Conservation (phyloP, 2,888 invertebrate species). For the Latheticus oryzae region DNA sequence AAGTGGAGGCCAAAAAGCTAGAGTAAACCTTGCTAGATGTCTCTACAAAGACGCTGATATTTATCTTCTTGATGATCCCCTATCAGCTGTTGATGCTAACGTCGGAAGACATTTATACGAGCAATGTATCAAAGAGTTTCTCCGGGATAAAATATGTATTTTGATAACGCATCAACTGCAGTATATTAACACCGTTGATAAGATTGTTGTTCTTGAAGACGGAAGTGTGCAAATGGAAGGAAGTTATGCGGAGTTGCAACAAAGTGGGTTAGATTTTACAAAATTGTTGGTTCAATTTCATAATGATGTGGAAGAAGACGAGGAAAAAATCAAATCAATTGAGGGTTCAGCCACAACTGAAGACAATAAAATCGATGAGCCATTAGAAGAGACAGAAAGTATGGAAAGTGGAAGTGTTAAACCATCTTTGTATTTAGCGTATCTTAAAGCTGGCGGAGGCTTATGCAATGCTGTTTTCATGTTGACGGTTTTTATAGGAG, state of each 20-base stretch:
- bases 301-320: constrained; percentile 54
- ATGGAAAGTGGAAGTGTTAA: constrained; percentile 57
- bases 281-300: constrained; percentile 63
- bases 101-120: constrained; percentile 81
- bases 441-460: constrained; percentile 69
- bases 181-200: constrained; percentile 63
- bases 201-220: constrained; percentile 64
- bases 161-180: constrained; percentile 80
- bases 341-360: constrained; percentile 58
- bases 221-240: constrained; percentile 67
- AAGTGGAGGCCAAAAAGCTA: constrained; percentile 86
- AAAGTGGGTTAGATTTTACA: constrained; percentile 68
- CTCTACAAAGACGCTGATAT: constrained; percentile 83
- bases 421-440: constrained; percentile 63
- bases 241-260: constrained; percentile 64
- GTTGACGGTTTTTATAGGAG: constrained; percentile 63
- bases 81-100: constrained; percentile 84
- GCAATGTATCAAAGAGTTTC: constrained; percentile 74
- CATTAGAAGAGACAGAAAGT: constrained; percentile 57
- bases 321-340: constrained; percentile 54
- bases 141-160: constrained; percentile 72
- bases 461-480: constrained; percentile 54
- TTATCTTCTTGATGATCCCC: constrained; percentile 83
- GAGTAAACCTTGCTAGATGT: constrained; percentile 82
- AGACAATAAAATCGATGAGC: constrained; percentile 58